phyloP scores from a whole-genome alignment of 2,113 vertebrate species.

The Leptobrachium leishanense region DNA sequence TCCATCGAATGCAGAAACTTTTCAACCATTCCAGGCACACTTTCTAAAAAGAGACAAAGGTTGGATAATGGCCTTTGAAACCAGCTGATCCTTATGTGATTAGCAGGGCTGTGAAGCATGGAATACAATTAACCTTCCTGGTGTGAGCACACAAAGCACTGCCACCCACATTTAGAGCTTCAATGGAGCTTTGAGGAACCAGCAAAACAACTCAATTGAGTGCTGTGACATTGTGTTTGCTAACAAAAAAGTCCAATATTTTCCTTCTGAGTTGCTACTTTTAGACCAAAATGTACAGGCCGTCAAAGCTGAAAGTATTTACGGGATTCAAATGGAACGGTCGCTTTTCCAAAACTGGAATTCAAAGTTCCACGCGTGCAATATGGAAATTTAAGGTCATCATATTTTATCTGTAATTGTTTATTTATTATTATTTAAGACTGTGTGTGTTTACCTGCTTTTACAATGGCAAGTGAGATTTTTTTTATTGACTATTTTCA shows the following conservation, averaged over 20 bases:
- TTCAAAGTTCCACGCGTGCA: too few species aligned
- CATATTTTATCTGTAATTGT: too few species aligned
- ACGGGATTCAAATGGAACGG: too few species aligned
- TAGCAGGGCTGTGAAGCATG: conserved; percentile 47
- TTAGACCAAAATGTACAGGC: too few species aligned
- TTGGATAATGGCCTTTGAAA: conserved; percentile 46
- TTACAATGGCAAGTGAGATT: too few species aligned
- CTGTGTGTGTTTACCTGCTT: too few species aligned
- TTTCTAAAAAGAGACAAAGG: conserved; percentile 10
- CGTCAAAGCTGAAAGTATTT: too few species aligned
- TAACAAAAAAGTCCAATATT: conserved; percentile 17
- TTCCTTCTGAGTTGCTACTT: not conserved
- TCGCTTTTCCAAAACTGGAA: too few species aligned
- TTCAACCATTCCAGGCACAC: conserved; percentile 27
- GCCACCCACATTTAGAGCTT: conserved; percentile 40
- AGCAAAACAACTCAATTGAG: conserved; percentile 39
- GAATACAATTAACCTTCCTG: conserved; percentile 51
- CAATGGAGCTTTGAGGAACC: conserved; percentile 15
- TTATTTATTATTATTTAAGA: too few species aligned
- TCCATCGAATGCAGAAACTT: conserved; percentile 11
- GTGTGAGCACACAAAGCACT: conserved; percentile 28
- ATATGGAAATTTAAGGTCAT: too few species aligned
- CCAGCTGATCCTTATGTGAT: conserved; percentile 37
- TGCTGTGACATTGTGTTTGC: conserved; percentile 14
- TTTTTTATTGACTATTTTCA: too few species aligned